Percentiles rank a stretch among this genome's conserved stretches.
These are phyloP conservation scores for Oostethus manadensis DNA, from an alignment of 2,113 vertebrate species.

Conservation along the genomic window DNA sequence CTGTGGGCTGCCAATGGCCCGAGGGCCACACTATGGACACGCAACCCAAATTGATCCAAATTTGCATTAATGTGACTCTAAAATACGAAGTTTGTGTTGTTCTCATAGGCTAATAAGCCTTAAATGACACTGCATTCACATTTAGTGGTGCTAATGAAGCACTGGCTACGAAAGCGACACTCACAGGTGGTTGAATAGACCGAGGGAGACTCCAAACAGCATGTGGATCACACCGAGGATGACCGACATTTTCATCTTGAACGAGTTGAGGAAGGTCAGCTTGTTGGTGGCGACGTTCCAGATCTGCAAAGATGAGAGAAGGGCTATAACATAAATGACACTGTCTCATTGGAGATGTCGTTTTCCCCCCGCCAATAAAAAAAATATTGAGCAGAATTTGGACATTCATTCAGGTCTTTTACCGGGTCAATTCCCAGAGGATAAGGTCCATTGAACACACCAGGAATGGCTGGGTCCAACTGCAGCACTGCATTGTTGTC, in stretches of 20 bases:
- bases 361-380: neutral
- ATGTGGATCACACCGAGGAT: conserved; percentile 94
- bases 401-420: conserved; percentile 35
- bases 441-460: conserved; percentile 90
- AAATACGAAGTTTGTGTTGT: neutral
- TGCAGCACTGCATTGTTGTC: conserved; percentile 78
- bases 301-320: conserved; percentile 71
- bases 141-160: neutral
- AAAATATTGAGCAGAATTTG: neutral
- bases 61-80: too few species aligned
- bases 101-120: neutral
- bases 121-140: too few species aligned
- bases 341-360: neutral
- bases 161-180: conserved; percentile 21
- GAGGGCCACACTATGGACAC: too few species aligned
- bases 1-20: too few species aligned
- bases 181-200: conserved; percentile 93
- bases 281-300: conserved; percentile 97
- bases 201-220: conserved; percentile 88
- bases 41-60: too few species aligned
- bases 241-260: conserved; percentile 99
- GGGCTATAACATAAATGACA: neutral
- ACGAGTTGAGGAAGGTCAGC: conserved; percentile 95
- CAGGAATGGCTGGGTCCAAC: conserved; percentile 81
- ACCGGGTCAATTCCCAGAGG: conserved; percentile 96